Base-by-base conservation (phyloP, 2,888 invertebrate species). In the Cynaeus angustus region DNA sequence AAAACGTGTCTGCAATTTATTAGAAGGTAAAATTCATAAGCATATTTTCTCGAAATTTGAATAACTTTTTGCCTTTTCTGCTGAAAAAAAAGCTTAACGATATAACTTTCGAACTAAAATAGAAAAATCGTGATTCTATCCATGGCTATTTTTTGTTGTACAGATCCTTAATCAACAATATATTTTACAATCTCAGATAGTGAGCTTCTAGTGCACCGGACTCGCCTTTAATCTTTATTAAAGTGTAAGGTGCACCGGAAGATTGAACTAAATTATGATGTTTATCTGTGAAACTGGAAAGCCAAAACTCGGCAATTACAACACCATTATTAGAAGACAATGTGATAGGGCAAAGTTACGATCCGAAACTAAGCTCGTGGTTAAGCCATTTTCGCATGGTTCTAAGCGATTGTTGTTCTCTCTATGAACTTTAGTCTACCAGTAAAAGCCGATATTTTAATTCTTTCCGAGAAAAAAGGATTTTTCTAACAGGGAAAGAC, bases 261-360 rank as follows among this genome's bases (percentile, higher is more conserved):
- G 58, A 59, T 67, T 43, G 64, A 62, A 50, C 68, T 64, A 56
- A 68, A 55, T 64, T 68, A 68, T 68, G 62, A 68, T 56, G 62
- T 68, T 68, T 68, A 56, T 56, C 68, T 46, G 45, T 12, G 26
- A 10, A 30, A 26, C 37, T 45, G 45, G 55, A 66, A 55, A 48
- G 62, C 16, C 50, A 52, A 59, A 65, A 55, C 45, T 52, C 61
- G 37, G 33, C 62, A 62, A 62, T 62, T 62, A 62, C 62, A 41
- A 56, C 59, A 37, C 62, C 50, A 48, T 61, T 37, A 37, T 46
- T 28, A 21, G 9, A 37, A 16, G 45, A 61, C 37, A 61, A 61
- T 33, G 61, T 46, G 30, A 46, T 46, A 46, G 61, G 13, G 59
- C 43, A 30, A 59, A 59, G 59, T 30, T 45, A 46, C 13, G 59